Evolutionary conservation across 2,797 vertebrate genomes (phyloP), one percentile per base, ranked within the genome.

Genomic region (Mus caroli): DNA sequence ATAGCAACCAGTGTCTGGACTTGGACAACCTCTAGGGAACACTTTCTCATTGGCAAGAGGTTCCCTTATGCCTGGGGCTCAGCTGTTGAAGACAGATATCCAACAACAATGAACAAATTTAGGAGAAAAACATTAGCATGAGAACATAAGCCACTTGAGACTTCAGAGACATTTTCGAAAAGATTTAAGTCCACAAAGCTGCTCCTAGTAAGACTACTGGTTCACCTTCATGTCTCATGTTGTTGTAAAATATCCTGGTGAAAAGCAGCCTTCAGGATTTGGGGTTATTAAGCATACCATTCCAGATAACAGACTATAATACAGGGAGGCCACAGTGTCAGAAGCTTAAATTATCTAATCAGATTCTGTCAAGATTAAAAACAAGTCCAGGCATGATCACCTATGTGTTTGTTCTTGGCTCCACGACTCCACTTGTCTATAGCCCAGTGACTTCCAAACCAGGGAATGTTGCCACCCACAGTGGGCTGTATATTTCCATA

Each of bases 71-170:
- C 19, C 56, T 71, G 34, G 64, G 46, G 50, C 50, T 87, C 50
- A 87, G 83, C 20, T 86, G 31, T 69, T 86, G 24, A n/a, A 95
- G 62, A 94, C 88, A 90, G 90, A 97, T 97, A 97, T 96, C 92
- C 73, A 50, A 50, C 50, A 26, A 91, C 95, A 82, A 24, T 56
- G 94, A 96, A 94, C 93, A 95, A 94, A 96, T 83, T 92, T 95
- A 95, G 96, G 67, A 56, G 78, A 82, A 92, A 94, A 90, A 82
- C 91, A 92, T 46, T 89, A 97, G 80, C 46, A 46, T 82, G 40
- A n/a, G 67, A 92, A 92, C 93, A 92, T 56, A 97, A 97, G 95
- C 64, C 87, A 67, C 96, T 92, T 50, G 90, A 83, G 92, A 94
- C 83, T 75, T 79, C 77, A 92, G 31, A 95, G 91, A 89, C 83